A percentile compares a stretch with the other conserved stretches of the same genome.
Conservation (phyloP, 2,888 invertebrate genomes). For the Argyresthia albistria region DNA sequence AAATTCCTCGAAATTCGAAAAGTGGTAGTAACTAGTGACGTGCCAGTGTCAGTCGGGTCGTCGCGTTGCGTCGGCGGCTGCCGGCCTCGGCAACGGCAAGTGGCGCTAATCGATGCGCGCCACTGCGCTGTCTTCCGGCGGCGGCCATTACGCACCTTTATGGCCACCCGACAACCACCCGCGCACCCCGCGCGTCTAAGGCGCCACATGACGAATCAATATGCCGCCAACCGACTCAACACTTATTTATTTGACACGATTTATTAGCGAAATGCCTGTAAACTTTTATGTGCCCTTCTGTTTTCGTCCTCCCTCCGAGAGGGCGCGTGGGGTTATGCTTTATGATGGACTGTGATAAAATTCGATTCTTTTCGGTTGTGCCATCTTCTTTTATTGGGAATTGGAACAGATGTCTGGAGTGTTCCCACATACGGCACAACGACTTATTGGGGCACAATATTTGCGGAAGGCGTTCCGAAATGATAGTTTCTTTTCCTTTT, state of each 20-base stretch:
- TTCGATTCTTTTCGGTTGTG: slow-evolving; percentile 38
- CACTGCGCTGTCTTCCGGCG: slow-evolving; percentile 78
- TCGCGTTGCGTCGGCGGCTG: slow-evolving; percentile 56
- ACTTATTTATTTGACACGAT: slow-evolving; percentile 72
- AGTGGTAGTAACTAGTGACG: slow-evolving; percentile 1
- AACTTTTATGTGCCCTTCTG: slow-evolving; percentile 63
- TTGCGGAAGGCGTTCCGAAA: neutral
- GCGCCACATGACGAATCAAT: slow-evolving; percentile 73
- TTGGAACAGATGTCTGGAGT: slow-evolving; percentile 48
- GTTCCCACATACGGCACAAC: neutral
- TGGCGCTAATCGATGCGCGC: slow-evolving; percentile 79
- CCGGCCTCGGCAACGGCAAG: slow-evolving; percentile 57
- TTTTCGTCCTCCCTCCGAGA: slow-evolving; percentile 22
- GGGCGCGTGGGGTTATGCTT: slow-evolving; percentile 36
- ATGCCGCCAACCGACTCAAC: slow-evolving; percentile 71
- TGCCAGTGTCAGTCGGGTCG: neutral
- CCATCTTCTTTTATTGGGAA: slow-evolving; percentile 53
- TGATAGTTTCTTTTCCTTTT: neutral
- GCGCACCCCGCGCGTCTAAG: slow-evolving; percentile 35
- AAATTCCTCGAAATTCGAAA: neutral
- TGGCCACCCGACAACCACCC: slow-evolving; percentile 63
- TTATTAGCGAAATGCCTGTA: slow-evolving; percentile 70
- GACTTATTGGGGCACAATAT: neutral
- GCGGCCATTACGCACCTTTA: slow-evolving; percentile 85
- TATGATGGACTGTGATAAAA: slow-evolving; percentile 65